Base-by-base conservation (phyloP, 2,888 invertebrate genomes). In the Scrobipalpa atriplicella region DNA sequence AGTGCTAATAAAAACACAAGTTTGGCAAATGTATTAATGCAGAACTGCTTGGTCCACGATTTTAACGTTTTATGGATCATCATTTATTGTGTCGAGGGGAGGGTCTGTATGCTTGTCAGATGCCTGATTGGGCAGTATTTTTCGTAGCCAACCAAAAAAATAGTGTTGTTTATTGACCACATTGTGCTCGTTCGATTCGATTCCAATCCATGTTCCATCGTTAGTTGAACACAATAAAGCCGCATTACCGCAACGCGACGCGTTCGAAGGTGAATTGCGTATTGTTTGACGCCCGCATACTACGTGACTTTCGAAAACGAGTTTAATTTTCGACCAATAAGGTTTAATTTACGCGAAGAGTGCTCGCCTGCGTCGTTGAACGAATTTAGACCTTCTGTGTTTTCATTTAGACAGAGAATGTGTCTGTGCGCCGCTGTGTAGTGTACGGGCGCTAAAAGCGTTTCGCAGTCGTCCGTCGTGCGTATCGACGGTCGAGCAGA, bases 221-320 rank as follows among this genome's bases (percentile, higher is more conserved):
- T 90, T 90, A 91, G 87, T 88, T 86, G 83, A 90, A 89, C 90
- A 92, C 92, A 92, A 91, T 91, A 89, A 86, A 89, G 90, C 91
- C 90, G 92, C 92, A 90, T 90, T 86, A 91, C 92, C 92, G 91
- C 92, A 92, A 92, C 90, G 81, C 89, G 88, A 89, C 87, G 88
- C 90, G 89, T 84, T 86, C 89, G 92, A 90, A 92, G 91, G 91
- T 91, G 92, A 92, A 92, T 92, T 92, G 91, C 91, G 91, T 91
- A 92, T 92, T 92, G 92, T 92, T 92, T 84, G 86, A 81, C 80
- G 84, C 90, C 87, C 90, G 91, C 86, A 87, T 89, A 78, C 86
- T 81, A 81, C 84, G 83, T 83, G 84, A 86, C 90, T 89, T 86
- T 84, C 84, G 85, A 91, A 91, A 89, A 86, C 84, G 83, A 86